These are phyloP conservation scores for Limanda limanda DNA, from an alignment of 2,113 vertebrate genomes.

Conservation along the genomic window DNA sequence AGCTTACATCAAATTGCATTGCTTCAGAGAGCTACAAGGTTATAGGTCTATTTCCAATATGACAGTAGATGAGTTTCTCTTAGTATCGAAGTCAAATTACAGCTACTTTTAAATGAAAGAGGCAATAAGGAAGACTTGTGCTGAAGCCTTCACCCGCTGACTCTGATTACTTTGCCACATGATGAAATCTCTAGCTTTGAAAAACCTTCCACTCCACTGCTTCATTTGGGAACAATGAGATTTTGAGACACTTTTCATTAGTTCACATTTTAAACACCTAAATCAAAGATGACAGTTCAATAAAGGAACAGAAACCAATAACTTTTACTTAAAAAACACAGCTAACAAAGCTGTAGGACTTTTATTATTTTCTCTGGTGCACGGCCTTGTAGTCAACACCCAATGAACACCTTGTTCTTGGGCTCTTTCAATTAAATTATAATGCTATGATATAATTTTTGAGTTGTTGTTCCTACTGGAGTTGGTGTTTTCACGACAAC, in stretches of 20 bases:
- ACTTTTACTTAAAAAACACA: background rate
- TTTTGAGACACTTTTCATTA: background rate
- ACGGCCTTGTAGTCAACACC: background rate
- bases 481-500: no score
- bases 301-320: background rate
- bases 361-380: background rate
- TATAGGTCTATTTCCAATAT: background rate
- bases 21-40: background rate
- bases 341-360: background rate
- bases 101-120: slow-evolving; percentile 18
- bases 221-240: slow-evolving; percentile 23
- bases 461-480: no score
- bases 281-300: background rate
- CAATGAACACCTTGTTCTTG: no score
- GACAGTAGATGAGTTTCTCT: background rate
- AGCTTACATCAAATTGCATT: background rate
- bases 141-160: slow-evolving; percentile 1
- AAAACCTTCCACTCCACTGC: slow-evolving; percentile 31
- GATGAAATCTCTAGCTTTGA: slow-evolving; percentile 20
- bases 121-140: slow-evolving; percentile 15
- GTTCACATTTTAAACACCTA: background rate
- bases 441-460: no score
- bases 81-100: background rate
- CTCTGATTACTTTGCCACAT: slow-evolving; percentile 52
- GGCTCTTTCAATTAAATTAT: no score